A percentile compares a stretch with the other conserved stretches of the same genome.
phyloP scores from a whole-genome alignment of 2,797 vertebrate genomes.

The Chiroxiphia lanceolata region DNA sequence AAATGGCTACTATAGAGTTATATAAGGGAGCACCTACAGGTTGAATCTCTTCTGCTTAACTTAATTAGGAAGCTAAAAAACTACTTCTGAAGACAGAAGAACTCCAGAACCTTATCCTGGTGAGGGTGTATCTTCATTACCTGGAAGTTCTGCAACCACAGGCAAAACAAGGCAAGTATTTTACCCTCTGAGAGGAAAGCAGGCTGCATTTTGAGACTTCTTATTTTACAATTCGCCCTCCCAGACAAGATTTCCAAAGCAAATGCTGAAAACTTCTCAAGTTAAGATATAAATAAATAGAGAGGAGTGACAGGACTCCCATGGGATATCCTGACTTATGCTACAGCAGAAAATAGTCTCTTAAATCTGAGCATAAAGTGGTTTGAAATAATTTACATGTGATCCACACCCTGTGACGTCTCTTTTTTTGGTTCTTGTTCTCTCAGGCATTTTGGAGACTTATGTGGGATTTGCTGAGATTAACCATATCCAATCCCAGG shows the following conservation, averaged over 20 bases:
- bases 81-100: conserved; percentile 8
- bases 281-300: conserved; percentile 67
- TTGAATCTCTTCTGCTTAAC: conserved; percentile 42
- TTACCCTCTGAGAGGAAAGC: conserved; percentile 17
- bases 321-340: conserved; percentile 42
- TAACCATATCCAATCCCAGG: neutral
- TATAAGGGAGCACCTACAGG: conserved; percentile 56
- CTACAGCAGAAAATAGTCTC: conserved; percentile 67
- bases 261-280: conserved; percentile 37
- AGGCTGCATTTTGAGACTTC: neutral
- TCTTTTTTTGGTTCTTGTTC: conserved; percentile 35
- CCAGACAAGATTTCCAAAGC: conserved; percentile 34
- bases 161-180: conserved; percentile 20
- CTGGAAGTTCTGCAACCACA: conserved; percentile 35
- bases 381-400: conserved; percentile 39
- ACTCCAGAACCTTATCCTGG: neutral
- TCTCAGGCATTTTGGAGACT: neutral
- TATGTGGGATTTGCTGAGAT: neutral
- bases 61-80: conserved; percentile 37
- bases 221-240: neutral
- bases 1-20: conserved; percentile 51
- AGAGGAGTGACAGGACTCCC: conserved; percentile 34
- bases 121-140: conserved; percentile 35
- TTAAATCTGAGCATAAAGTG: conserved; percentile 38
- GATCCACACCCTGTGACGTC: conserved; percentile 13